These are phyloP conservation scores for Odontomachus brunneus DNA, from an alignment of 1,140 invertebrate genomes.

Conservation along the genomic window DNA sequence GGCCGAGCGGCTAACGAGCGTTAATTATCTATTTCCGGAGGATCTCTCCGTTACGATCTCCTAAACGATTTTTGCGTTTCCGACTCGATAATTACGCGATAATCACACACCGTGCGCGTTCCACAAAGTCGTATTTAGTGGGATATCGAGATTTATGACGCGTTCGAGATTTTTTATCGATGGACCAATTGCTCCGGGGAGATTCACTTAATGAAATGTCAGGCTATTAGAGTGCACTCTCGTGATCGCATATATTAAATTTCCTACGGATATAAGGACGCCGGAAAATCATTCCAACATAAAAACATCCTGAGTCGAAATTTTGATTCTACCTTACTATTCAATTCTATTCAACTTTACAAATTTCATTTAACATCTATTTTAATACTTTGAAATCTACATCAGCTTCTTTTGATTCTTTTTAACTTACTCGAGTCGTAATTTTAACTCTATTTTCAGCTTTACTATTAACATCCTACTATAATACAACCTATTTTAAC, in stretches of 20 bases:
- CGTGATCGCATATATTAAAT: constrained; percentile 10
- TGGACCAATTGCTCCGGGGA: neutral
- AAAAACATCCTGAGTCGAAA: no score
- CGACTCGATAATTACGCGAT: constrained; percentile 34
- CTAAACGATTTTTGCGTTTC: constrained; percentile 42
- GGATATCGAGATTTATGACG: constrained; percentile 8
- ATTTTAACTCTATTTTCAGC: no score
- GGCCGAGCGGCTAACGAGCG: constrained; percentile 39
- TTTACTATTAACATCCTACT: no score
- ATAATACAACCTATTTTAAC: no score
- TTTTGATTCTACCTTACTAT: no score
- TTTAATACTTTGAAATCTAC: no score
- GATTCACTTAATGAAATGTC: constrained; percentile 30
- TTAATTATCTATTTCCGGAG: constrained; percentile 55
- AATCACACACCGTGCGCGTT: constrained; percentile 25
- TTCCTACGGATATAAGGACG: neutral
- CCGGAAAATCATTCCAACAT: no score
- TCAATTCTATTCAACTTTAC: no score
- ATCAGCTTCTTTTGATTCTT: no score
- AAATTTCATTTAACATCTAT: no score
- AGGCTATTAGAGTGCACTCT: constrained; percentile 6
- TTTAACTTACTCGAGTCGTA: no score
- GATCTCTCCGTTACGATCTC: neutral
- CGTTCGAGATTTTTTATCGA: neutral
- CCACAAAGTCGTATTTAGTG: constrained; percentile 31